A percentile compares a stretch with the other conserved stretches of the same genome.
Evolutionary conservation across 2,888 invertebrate genomes (phyloP).

Genomic region (Drosophila ezoana): DNA sequence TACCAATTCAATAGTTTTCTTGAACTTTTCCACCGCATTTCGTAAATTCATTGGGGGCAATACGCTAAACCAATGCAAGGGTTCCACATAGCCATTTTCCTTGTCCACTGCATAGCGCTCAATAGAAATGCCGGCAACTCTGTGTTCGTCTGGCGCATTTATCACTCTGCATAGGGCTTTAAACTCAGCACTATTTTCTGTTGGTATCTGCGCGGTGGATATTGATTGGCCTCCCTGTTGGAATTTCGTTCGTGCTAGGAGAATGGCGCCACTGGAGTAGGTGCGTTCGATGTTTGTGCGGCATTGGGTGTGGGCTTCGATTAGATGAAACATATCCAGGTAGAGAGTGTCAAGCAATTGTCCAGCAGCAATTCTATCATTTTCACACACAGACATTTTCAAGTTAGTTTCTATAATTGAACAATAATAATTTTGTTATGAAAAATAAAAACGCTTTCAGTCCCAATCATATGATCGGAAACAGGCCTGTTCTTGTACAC

Average conservation of each 20-base stretch:
- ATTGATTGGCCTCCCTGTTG: constrained; percentile 91
- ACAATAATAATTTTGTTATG: constrained; percentile 10
- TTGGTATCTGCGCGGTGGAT: constrained; percentile 88
- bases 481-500: constrained; percentile 29
- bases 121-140: constrained; percentile 76
- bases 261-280: constrained; percentile 87
- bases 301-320: constrained; percentile 89
- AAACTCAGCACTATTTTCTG: constrained; percentile 87
- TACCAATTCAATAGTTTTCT: constrained; percentile 88
- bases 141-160: constrained; percentile 84
- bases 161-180: constrained; percentile 84
- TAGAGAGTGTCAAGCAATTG: constrained; percentile 89
- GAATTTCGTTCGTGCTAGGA: constrained; percentile 91
- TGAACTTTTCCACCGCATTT: constrained; percentile 90
- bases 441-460: constrained; percentile 12
- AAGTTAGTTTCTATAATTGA: neutral
- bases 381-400: constrained; percentile 38
- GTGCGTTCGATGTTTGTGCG: constrained; percentile 89
- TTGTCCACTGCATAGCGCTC: constrained; percentile 83
- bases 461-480: constrained; percentile 48
- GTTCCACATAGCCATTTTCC: constrained; percentile 86
- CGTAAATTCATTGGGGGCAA: constrained; percentile 92
- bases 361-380: constrained; percentile 54
- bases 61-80: constrained; percentile 94
- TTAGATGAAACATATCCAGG: constrained; percentile 89